A percentile compares a stretch with the other conserved stretches of the same genome.
These are phyloP conservation scores for Alloscopus bannaensis DNA, from an alignment of 2,888 invertebrate species.

Conservation along the genomic window DNA sequence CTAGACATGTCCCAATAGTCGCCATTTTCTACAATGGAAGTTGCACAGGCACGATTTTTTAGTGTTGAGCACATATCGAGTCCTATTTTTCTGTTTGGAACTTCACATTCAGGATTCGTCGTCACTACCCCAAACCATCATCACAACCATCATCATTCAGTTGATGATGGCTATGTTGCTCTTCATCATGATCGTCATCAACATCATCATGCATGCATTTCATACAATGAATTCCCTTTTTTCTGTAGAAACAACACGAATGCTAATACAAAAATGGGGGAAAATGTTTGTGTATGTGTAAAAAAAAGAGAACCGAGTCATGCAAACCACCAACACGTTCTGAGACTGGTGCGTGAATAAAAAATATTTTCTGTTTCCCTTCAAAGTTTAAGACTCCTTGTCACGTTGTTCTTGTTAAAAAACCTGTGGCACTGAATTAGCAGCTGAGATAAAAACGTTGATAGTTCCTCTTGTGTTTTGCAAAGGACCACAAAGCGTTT, in stretches of 20 bases:
- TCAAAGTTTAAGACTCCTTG: constrained; percentile 43
- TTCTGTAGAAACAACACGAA: constrained; percentile 34
- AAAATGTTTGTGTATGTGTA: constrained; percentile 49
- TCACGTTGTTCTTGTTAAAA: constrained; percentile 72
- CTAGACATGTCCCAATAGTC: constrained; percentile 36
- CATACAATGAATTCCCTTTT: constrained; percentile 28
- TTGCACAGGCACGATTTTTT: constrained; percentile 5
- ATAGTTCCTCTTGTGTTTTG: not conserved
- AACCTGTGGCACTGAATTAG: constrained; percentile 71
- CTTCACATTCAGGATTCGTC: constrained; percentile 11
- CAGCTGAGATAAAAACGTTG: not conserved
- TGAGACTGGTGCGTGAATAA: constrained; percentile 11
- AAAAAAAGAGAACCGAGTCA: constrained; percentile 53
- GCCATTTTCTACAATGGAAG: not conserved
- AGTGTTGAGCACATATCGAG: too few relatives aligned
- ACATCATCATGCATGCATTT: constrained; percentile 26
- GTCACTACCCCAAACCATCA: constrained; percentile 25
- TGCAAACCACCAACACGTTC: constrained; percentile 63
- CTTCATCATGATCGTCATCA: constrained; percentile 33
- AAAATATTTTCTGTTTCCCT: constrained; percentile 24
- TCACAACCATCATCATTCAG: constrained; percentile 10
- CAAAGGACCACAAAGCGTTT: constrained; percentile 1
- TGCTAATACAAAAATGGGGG: not conserved
- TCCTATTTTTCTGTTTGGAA: not conserved
- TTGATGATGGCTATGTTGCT: constrained; percentile 36